Conservation (phyloP, 2,888 invertebrate species). For the Drosophila nr. perissopoda region DNA sequence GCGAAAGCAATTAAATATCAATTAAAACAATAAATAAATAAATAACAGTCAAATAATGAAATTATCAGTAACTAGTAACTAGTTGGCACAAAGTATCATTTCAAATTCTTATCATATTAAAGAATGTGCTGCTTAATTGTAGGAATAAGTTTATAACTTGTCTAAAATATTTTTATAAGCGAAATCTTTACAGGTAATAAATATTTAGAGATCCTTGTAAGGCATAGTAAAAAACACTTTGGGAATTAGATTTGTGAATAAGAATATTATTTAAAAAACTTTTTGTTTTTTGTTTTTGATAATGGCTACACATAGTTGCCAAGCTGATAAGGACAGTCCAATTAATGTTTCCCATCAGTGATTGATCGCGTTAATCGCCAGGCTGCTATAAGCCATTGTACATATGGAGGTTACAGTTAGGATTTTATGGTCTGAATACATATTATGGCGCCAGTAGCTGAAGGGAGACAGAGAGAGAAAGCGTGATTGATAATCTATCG, state of each 20-base stretch:
- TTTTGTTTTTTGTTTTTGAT: too few relatives aligned
- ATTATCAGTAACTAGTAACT: neutral
- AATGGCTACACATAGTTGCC: neutral
- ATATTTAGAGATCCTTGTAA: too few relatives aligned
- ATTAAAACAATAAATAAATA: neutral
- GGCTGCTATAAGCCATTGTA: slow-evolving; percentile 27
- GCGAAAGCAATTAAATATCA: neutral
- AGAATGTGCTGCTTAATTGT: neutral
- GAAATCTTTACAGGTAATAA: neutral
- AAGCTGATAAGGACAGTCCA: slow-evolving; percentile 48
- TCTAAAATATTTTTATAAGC: neutral
- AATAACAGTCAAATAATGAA: neutral
- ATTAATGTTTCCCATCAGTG: slow-evolving; percentile 13
- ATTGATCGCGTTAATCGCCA: neutral
- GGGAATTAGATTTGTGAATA: neutral
- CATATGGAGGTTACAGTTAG: neutral
- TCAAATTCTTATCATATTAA: neutral
- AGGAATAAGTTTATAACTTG: neutral
- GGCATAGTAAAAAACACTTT: too few relatives aligned
- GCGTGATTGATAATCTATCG: slow-evolving; percentile 35
- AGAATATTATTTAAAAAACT: too few relatives aligned
- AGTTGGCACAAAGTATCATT: neutral
- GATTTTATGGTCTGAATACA: slow-evolving; percentile 5
- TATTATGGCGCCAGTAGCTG: slow-evolving; percentile 9
- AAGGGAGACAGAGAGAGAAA: neutral